These are phyloP conservation scores for Vanessa tameamea DNA, from an alignment of 1,140 invertebrate species.

Conservation along the genomic window DNA sequence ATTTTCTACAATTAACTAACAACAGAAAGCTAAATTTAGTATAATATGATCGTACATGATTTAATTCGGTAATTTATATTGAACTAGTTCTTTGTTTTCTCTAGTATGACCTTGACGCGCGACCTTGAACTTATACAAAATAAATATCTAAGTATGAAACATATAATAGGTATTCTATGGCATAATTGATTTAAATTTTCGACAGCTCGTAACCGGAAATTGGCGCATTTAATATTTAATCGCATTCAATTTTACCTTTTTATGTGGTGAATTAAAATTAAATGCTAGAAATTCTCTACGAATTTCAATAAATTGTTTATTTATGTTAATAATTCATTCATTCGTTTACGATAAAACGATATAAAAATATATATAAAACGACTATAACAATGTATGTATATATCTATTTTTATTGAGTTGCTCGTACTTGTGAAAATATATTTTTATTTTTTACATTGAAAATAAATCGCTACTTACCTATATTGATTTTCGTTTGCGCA, in stretches of 20 bases:
- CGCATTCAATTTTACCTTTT: neutral
- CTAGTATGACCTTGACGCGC: conserved; percentile 58
- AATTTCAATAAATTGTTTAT: no score
- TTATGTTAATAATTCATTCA: no score
- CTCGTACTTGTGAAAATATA: no score
- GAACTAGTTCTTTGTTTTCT: conserved; percentile 43
- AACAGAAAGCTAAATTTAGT: neutral
- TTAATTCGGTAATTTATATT: neutral
- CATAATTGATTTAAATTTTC: conserved; percentile 3
- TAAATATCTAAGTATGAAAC: conserved; percentile 23
- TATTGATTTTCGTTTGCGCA: no score
- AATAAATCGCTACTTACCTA: no score
- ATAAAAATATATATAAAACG: no score
- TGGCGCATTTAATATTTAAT: neutral
- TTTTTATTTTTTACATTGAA: no score
- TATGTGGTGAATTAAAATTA: no score
- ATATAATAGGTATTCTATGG: conserved; percentile 8
- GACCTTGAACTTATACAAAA: conserved; percentile 65
- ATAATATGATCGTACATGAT: neutral
- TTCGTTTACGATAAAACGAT: no score
- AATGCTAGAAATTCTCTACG: no score
- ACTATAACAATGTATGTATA: no score
- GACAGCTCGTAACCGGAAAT: neutral
- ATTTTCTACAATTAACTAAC: neutral
- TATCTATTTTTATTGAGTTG: no score